These are phyloP conservation scores for Phymatocera aterrima DNA, from an alignment of 2,888 invertebrate genomes.

Conservation along the genomic window DNA sequence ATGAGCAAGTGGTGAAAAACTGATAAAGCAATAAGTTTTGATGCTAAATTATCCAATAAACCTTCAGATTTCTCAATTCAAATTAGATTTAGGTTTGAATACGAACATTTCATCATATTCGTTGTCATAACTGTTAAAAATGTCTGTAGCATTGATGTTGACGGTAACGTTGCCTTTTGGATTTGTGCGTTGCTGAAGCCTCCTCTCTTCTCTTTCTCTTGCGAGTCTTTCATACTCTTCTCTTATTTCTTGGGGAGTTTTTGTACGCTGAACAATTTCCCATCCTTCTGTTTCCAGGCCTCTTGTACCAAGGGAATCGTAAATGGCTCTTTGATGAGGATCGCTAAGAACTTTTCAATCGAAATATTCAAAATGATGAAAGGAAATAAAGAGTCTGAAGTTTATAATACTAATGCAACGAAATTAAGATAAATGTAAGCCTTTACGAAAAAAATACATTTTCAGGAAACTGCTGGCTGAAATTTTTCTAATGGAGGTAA, in stretches of 20 bases:
- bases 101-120: constrained; percentile 80
- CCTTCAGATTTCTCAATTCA: no score
- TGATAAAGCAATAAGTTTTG: no score
- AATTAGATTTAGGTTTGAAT: background rate
- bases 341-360: constrained; percentile 87
- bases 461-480: no score
- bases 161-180: constrained; percentile 92
- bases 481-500: no score
- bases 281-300: constrained; percentile 96
- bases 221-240: constrained; percentile 96
- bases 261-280: constrained; percentile 94
- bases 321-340: constrained; percentile 95
- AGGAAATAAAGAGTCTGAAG: background rate
- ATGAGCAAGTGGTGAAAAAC: no score
- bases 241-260: constrained; percentile 96
- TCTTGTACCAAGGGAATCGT: constrained; percentile 87
- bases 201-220: constrained; percentile 90
- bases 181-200: constrained; percentile 93
- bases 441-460: no score
- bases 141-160: constrained; percentile 93
- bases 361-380: background rate
- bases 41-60: no score
- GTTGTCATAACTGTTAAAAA: constrained; percentile 89
- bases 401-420: no score
- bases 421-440: no score